These are phyloP conservation scores for Zeugodacus cucurbitae DNA, from an alignment of 1,140 invertebrate genomes.

Conservation along the genomic window DNA sequence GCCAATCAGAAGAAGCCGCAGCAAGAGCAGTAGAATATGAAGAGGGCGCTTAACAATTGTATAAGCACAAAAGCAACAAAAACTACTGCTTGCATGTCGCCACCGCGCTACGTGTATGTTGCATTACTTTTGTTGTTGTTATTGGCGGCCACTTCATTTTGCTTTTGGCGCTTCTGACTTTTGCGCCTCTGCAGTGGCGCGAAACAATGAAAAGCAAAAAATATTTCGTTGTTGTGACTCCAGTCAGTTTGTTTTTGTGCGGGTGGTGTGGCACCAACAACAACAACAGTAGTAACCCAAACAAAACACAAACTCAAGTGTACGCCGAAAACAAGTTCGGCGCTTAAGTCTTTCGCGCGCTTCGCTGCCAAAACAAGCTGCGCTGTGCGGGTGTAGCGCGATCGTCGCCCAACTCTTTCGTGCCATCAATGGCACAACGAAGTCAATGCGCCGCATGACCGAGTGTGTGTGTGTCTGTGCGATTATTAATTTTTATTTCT, in stretches of 20 bases:
- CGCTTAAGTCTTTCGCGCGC: constrained; percentile 39
- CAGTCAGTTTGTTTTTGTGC: not conserved
- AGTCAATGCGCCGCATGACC: not conserved
- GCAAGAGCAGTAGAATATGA: not conserved
- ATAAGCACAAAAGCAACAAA: not conserved
- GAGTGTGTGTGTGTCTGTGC: not conserved
- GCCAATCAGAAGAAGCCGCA: not conserved
- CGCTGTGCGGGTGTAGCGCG: not conserved
- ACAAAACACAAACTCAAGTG: not conserved
- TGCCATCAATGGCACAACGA: not conserved
- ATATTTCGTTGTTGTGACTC: not conserved
- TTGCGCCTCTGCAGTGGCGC: not conserved
- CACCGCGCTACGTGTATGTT: not conserved
- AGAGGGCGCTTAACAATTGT: not conserved
- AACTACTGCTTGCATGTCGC: not conserved
- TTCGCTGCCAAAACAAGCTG: not conserved
- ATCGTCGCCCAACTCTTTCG: constrained; percentile 12
- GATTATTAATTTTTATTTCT: not conserved
- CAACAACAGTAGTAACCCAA: not conserved
- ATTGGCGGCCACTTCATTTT: not conserved
- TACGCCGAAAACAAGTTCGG: constrained; percentile 39
- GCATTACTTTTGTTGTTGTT: not conserved
- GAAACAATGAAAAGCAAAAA: not conserved
- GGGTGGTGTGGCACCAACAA: not conserved
- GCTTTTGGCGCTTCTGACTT: constrained; percentile 1